Conservation (phyloP, 2,888 invertebrate species). For the Argynnis bischoffii region DNA sequence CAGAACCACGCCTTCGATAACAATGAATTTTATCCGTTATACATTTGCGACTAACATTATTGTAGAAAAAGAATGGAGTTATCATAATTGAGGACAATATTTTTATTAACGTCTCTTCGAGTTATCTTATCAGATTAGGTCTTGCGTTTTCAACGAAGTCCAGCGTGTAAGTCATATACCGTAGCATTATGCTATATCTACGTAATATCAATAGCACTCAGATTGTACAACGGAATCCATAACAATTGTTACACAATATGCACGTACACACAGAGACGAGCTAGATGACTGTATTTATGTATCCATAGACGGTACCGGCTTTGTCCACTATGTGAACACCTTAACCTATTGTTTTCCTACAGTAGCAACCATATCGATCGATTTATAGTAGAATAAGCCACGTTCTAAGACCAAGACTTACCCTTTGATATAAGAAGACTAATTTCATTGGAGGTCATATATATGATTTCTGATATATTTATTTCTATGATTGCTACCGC, state of each 20-base stretch:
- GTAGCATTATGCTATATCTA: too few relatives aligned
- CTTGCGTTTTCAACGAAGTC: too few relatives aligned
- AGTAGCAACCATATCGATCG: slow-evolving; percentile 60
- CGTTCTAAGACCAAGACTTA: slow-evolving; percentile 37
- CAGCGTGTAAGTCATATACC: too few relatives aligned
- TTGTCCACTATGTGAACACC: slow-evolving; percentile 79
- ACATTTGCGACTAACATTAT: slow-evolving; percentile 58
- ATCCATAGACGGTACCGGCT: slow-evolving; percentile 68
- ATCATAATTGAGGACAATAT: too few relatives aligned
- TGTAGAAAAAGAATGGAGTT: too few relatives aligned
- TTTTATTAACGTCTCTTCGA: too few relatives aligned
- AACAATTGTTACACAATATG: slow-evolving; percentile 32
- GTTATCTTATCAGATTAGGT: too few relatives aligned
- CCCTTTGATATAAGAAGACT: too few relatives aligned
- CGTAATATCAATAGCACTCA: slow-evolving; percentile 10
- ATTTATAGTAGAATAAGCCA: slow-evolving; percentile 42
- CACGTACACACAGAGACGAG: slow-evolving; percentile 54
- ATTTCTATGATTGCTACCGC: too few relatives aligned
- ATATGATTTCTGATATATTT: too few relatives aligned
- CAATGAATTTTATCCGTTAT: slow-evolving; percentile 51
- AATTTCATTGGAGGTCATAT: too few relatives aligned
- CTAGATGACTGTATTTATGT: slow-evolving; percentile 65
- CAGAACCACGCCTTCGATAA: slow-evolving; percentile 73
- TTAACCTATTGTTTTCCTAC: slow-evolving; percentile 71
- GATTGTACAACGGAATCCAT: slow-evolving; percentile 19